phyloP scores from a whole-genome alignment of 2,113 vertebrate species.

The Potamarius usumacintae region DNA sequence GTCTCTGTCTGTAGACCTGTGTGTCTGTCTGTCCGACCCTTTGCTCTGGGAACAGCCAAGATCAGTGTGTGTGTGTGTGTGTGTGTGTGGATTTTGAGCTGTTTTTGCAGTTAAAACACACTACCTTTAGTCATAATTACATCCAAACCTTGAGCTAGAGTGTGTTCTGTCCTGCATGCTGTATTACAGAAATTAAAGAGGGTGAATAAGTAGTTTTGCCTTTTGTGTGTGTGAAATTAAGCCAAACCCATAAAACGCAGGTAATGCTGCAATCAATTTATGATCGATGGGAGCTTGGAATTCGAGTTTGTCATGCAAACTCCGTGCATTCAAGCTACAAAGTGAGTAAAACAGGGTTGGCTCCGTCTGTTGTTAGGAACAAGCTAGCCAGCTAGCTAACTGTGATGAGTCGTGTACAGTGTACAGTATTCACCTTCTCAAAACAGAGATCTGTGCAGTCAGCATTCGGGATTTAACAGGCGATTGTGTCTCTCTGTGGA shows the following conservation, averaged over 20 bases:
- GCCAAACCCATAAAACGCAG: neutral
- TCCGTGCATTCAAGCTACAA: neutral
- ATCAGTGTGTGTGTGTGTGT: conserved; percentile 66
- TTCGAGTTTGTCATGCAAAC: neutral
- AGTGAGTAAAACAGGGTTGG: neutral
- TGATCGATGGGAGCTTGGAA: neutral
- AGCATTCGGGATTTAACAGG: neutral
- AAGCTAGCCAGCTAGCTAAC: neutral
- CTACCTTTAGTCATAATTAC: conserved; percentile 60
- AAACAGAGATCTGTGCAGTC: neutral
- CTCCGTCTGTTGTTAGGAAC: neutral
- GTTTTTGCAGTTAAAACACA: neutral
- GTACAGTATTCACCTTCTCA: neutral
- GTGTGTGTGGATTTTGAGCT: neutral
- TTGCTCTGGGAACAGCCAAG: conserved; percentile 61
- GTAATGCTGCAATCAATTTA: neutral
- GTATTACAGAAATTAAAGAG: neutral
- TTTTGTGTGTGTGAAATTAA: conserved; percentile 53
- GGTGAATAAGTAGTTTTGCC: neutral
- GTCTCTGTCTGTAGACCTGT: conserved; percentile 53
- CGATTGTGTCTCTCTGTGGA: too few species aligned
- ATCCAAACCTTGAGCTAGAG: conserved; percentile 21
- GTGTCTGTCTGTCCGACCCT: conserved; percentile 68
- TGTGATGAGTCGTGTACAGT: neutral
- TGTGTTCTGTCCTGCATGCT: neutral